Percentiles rank a stretch among this genome's conserved stretches.
Conservation (phyloP, 2,113 vertebrate genomes). For the Nymphicus hollandicus region DNA sequence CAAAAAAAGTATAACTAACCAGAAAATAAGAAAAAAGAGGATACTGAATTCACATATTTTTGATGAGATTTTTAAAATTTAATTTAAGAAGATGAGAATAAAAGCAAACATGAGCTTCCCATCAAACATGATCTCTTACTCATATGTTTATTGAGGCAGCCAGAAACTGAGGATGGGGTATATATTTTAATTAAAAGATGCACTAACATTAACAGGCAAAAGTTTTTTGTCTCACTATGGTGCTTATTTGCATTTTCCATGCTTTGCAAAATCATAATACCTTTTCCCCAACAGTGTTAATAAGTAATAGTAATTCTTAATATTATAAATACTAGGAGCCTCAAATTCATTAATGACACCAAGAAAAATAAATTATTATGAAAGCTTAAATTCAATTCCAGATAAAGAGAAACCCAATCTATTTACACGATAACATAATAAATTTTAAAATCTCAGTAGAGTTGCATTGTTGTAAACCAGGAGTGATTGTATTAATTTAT, state of each 20-base stretch:
- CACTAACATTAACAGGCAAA: background rate
- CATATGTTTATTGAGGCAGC: background rate
- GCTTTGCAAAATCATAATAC: background rate
- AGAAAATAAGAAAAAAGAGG: slow-evolving; percentile 2
- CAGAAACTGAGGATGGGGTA: background rate
- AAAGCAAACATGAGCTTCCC: background rate
- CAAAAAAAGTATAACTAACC: slow-evolving; percentile 15
- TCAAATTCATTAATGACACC: background rate
- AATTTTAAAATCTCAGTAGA: background rate
- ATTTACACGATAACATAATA: background rate
- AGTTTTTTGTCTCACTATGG: background rate
- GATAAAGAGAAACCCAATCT: background rate
- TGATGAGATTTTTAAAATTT: background rate
- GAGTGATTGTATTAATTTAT: background rate
- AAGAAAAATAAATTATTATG: background rate
- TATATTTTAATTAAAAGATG: background rate
- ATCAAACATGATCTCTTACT: background rate
- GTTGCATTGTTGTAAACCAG: background rate
- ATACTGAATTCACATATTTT: background rate
- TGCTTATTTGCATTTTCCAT: background rate
- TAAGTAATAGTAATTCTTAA: background rate
- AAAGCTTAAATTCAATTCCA: background rate
- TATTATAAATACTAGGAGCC: background rate
- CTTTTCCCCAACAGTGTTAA: background rate
- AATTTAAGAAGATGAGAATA: background rate